These are phyloP conservation scores for Hycleus phaleratus DNA, from an alignment of 1,140 invertebrate species.

Conservation along the genomic window DNA sequence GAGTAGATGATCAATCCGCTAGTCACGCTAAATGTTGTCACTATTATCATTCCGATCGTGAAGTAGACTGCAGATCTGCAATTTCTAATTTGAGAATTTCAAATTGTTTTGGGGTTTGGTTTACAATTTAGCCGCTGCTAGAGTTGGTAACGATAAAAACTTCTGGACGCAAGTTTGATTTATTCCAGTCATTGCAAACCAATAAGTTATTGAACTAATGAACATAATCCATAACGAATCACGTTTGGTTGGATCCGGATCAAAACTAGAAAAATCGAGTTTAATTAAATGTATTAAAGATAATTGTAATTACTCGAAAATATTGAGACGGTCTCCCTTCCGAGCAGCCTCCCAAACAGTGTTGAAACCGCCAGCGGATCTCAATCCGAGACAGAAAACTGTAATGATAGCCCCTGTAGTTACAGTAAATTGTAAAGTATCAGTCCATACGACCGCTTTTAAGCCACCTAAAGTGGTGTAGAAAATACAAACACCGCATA, in stretches of 20 bases:
- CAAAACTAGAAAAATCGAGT: conserved; percentile 48
- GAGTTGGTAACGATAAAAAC: conserved; percentile 48
- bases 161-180: conserved; percentile 56
- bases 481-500: conserved; percentile 67
- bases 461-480: conserved; percentile 70
- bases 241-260: conserved; percentile 46
- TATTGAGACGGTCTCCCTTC: conserved; percentile 20
- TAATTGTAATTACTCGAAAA: conserved; percentile 16
- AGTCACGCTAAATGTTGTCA: conserved; percentile 34
- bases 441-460: conserved; percentile 66
- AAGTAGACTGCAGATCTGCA: conserved; percentile 2
- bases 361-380: conserved; percentile 42
- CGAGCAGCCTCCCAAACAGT: conserved; percentile 17
- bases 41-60: conserved; percentile 2
- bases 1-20: conserved; percentile 67
- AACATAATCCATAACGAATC: conserved; percentile 53
- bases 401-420: conserved; percentile 58
- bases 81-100: conserved; percentile 21
- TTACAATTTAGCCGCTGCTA: conserved; percentile 47
- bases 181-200: conserved; percentile 48
- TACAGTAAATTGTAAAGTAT: conserved; percentile 58
- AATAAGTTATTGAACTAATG: conserved; percentile 50
- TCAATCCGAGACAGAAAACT: conserved; percentile 47
- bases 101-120: neutral
- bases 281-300: too few relatives aligned